Percentiles rank a stretch among this genome's conserved stretches.
Conservation (phyloP, 1,140 invertebrate species). For the Oedothorax gibbosus region DNA sequence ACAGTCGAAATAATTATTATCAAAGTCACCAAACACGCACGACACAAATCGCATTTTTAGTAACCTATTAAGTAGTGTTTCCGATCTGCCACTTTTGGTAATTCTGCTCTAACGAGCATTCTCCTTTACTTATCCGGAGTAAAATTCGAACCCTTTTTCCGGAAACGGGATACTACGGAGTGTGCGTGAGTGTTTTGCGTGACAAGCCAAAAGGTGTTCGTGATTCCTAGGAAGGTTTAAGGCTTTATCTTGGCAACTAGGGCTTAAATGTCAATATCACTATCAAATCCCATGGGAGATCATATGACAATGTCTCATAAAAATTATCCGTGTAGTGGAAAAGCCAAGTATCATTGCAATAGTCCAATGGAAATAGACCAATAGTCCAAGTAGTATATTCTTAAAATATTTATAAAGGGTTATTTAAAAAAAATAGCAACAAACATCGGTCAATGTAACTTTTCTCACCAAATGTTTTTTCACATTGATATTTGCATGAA, state of each 20-base stretch:
- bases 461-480: no score
- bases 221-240: slow-evolving; percentile 8
- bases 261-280: no score
- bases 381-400: no score
- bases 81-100: not conserved
- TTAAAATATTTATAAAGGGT: no score
- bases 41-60: slow-evolving; percentile 12
- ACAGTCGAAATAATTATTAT: not conserved
- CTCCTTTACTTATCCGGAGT: not conserved
- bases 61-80: slow-evolving; percentile 5
- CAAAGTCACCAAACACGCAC: slow-evolving; percentile 10
- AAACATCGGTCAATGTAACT: no score
- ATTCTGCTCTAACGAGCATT: not conserved
- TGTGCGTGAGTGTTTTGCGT: slow-evolving; percentile 22
- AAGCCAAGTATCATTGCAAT: no score
- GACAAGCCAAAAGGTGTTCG: slow-evolving; percentile 3
- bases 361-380: no score
- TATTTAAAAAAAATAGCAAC: no score
- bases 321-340: no score
- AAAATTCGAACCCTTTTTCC: slow-evolving; percentile 1
- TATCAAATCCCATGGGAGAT: no score
- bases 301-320: no score
- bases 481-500: no score
- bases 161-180: not conserved
- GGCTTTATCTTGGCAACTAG: slow-evolving; percentile 4